Evolutionary conservation across 37 sponge, comb jelly and placozoan species (phyloP), one percentile per base, ranked within the genome.

Genomic region (Hormiphora californensis): DNA sequence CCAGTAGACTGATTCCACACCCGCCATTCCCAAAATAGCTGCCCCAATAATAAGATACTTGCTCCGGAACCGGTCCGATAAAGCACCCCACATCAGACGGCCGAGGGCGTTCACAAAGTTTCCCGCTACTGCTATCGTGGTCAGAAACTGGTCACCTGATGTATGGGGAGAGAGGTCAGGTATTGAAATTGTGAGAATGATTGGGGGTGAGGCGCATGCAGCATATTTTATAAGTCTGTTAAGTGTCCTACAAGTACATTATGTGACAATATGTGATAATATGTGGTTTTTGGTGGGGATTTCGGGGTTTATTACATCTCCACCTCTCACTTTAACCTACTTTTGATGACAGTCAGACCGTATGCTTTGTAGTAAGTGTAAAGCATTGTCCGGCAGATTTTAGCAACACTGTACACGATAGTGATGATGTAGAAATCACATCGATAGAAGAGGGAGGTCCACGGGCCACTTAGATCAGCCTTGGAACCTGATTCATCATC

Each of bases 101-200:
- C 81, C 81, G 1, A 73, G 4, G 23, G 81, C 81, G 44, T 73
- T 73, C 81, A 73, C 38, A 3, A 73, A 73, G 46, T 73, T 73
- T 4, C 81, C 43, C 27, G 17, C 35, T 22, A 73, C 81, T 4
- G 81, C 81, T 40, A 73, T 33, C 81, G 43, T 73, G 3, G 81
- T 73, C 44, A 73, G 44, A 46, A 73, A 73, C 81, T 73, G 81
- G 44, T 73, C 81, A 73, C 81, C 81, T 73, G 23, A 49, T 9
- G 53, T 9, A 49, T 9, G 9, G n/a, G n/a, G n/a, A n/a, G n/a
- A n/a, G n/a, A n/a, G n/a, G n/a, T n/a, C n/a, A n/a, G n/a, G n/a
- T n/a, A n/a, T n/a, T n/a, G n/a, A n/a, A n/a, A n/a, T n/a, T n/a
- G n/a, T n/a, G n/a, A n/a, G n/a, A n/a, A n/a, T n/a, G n/a, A n/a